Percentiles rank a stretch among this genome's conserved stretches.
phyloP scores from a whole-genome alignment of 2,888 invertebrate species.

The Cyaniris semiargus region DNA sequence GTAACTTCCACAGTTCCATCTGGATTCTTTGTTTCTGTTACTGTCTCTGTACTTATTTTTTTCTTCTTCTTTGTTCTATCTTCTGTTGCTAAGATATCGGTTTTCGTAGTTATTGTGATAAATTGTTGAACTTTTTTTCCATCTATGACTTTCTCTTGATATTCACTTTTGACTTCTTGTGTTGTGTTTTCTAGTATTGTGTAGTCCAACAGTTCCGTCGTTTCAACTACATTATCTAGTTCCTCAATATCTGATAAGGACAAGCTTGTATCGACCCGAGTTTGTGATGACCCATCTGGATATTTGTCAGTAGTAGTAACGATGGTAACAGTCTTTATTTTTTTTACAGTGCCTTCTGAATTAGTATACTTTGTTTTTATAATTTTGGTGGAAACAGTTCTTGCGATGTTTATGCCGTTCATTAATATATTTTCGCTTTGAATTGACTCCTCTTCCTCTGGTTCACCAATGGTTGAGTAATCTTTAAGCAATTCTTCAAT shows the following conservation, averaged over 20 bases:
- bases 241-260: constrained; percentile 61
- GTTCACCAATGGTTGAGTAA: constrained; percentile 53
- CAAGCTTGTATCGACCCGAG: constrained; percentile 66
- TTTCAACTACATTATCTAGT: constrained; percentile 47
- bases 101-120: constrained; percentile 64
- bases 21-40: constrained; percentile 62
- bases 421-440: constrained; percentile 61
- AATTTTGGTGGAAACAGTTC: constrained; percentile 60
- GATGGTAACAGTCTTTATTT: constrained; percentile 64
- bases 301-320: constrained; percentile 68
- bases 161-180: constrained; percentile 57
- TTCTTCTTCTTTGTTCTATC: constrained; percentile 63
- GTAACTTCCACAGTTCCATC: constrained; percentile 67
- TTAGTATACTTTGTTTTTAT: constrained; percentile 65
- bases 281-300: constrained; percentile 70
- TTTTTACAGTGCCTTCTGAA: constrained; percentile 53
- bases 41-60: constrained; percentile 65
- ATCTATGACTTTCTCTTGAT: constrained; percentile 56
- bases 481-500: constrained; percentile 61
- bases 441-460: constrained; percentile 63
- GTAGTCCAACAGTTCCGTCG: constrained; percentile 58
- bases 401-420: constrained; percentile 55
- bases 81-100: constrained; percentile 58
- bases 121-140: constrained; percentile 62
- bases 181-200: constrained; percentile 57